phyloP scores from a whole-genome alignment of 1,140 invertebrate genomes.

The Sycophaga agraensis region DNA sequence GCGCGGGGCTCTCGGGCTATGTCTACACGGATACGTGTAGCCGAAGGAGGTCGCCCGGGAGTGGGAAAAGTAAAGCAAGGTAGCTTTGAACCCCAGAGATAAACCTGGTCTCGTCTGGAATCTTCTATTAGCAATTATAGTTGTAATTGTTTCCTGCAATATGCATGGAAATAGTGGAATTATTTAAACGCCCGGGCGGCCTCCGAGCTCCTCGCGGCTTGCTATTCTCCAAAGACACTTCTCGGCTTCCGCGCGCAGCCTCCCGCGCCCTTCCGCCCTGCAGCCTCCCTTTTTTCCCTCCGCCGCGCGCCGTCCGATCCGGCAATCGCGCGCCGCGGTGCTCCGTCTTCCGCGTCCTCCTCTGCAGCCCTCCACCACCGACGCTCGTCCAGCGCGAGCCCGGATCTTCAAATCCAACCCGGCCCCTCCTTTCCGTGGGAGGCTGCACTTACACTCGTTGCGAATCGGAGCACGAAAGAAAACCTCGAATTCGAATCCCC shows the following conservation, averaged over 20 bases:
- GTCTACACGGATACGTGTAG: background rate
- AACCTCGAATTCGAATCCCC: slow-evolving; percentile 37
- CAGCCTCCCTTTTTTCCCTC: too few species aligned
- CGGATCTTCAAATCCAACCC: background rate
- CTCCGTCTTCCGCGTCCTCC: too few species aligned
- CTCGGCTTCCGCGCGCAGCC: too few species aligned
- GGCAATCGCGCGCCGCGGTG: too few species aligned
- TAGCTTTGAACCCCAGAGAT: slow-evolving; percentile 48
- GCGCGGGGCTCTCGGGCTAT: background rate
- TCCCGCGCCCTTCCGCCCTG: too few species aligned
- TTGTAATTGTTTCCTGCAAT: slow-evolving; percentile 61
- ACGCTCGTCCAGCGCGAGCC: too few species aligned
- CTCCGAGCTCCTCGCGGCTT: too few species aligned
- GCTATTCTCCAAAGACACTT: too few species aligned
- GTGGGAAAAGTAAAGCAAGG: slow-evolving; percentile 33
- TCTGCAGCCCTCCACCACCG: too few species aligned
- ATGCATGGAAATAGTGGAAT: slow-evolving; percentile 59
- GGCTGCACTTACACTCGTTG: slow-evolving; percentile 13
- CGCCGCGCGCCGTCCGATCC: too few species aligned
- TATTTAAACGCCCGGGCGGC: slow-evolving; percentile 57
- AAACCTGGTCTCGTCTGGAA: slow-evolving; percentile 57
- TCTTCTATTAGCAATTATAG: slow-evolving; percentile 61
- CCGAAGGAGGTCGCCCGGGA: background rate
- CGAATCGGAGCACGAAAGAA: slow-evolving; percentile 32
- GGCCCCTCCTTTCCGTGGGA: background rate